Evolutionary conservation across 2,113 vertebrate genomes (phyloP), one percentile per base, ranked within the genome.

Genomic region (Nipponia nippon): DNA sequence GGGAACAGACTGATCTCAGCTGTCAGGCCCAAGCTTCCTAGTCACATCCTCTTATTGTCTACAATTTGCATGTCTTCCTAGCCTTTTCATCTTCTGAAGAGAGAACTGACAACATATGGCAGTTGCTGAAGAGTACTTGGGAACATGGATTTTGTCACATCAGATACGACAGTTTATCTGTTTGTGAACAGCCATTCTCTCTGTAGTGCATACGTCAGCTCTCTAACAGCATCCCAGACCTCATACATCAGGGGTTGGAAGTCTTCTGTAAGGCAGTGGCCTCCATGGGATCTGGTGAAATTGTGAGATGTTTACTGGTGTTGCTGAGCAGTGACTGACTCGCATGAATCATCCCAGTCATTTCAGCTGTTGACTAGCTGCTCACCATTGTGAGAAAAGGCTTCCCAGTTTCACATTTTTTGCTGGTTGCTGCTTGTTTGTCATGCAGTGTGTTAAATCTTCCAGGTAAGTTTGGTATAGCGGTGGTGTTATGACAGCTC

Each of bases 31-130:
- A 42, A 87, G 82, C 76, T 47, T 95, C 30, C 55, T 30, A 91
- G 81, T 92, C 93, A 66, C 21, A 96, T 95, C 82, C 90, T 95
- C 70, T 95, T 88, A 63, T n/a, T 7, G 0, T 86, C 80, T 80
- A 47, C 85, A 85, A 4, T 79, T 80, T 85, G 62, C 50, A 29
- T 72, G 61, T 78, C 67, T 61, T 75, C 53, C 53, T 67, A n/a
- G 23, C 19, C 34, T 77, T 95, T 86, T 83, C 62, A 27, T 89
- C 71, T 87, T 86, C 85, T 86, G 72, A 70, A 94, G n/a, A 66
- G 52, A 79, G 47, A 75, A 75, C 78, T 76, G 81, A 47, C 87
- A 89, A 77, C 79, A 92, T 87, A 72, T 95, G 92, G 77, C 30
- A 59, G 27, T 32, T 95, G 89, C 76, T 90, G 69, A 53, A 44